Conservation (phyloP, 2,888 invertebrate genomes). For the Plebejus anna region DNA sequence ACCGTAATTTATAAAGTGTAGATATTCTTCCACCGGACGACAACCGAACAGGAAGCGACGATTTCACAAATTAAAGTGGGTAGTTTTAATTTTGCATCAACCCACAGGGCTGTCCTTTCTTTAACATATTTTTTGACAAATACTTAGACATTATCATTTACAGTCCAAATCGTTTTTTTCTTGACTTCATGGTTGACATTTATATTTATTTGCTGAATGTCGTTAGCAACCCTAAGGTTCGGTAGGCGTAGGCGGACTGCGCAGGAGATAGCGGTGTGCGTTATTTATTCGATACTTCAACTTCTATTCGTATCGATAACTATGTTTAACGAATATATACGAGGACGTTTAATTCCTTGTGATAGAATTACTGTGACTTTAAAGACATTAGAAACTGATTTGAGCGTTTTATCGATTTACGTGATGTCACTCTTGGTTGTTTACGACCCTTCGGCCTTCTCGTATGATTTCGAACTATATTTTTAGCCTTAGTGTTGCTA, state of each 20-base stretch:
- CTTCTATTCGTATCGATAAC: slow-evolving; percentile 27
- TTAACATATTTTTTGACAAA: neutral
- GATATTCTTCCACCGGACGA: slow-evolving; percentile 44
- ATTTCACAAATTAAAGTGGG: slow-evolving; percentile 68
- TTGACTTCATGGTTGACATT: too few relatives aligned
- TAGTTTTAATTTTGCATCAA: slow-evolving; percentile 69
- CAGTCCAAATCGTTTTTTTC: too few relatives aligned
- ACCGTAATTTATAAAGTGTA: slow-evolving; percentile 33
- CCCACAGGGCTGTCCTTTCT: slow-evolving; percentile 42
- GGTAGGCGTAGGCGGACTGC: slow-evolving; percentile 15
- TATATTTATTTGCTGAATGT: neutral
- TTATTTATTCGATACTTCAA: slow-evolving; percentile 29
- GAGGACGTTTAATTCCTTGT: slow-evolving; percentile 7
- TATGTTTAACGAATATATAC: slow-evolving; percentile 22
- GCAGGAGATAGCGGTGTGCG: slow-evolving; percentile 24
- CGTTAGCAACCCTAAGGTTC: neutral
- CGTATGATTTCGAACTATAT: neutral
- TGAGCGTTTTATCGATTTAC: neutral
- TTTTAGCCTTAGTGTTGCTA: neutral
- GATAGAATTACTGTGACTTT: slow-evolving; percentile 6
- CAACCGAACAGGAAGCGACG: slow-evolving; percentile 64
- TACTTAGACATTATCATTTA: neutral
- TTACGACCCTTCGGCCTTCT: neutral
- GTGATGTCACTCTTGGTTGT: neutral
- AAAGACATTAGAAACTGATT: neutral